A percentile compares a stretch with the other conserved stretches of the same genome.
Evolutionary conservation across 2,113 vertebrate genomes (phyloP).

Genomic region (Paramisgurnus dabryanus): DNA sequence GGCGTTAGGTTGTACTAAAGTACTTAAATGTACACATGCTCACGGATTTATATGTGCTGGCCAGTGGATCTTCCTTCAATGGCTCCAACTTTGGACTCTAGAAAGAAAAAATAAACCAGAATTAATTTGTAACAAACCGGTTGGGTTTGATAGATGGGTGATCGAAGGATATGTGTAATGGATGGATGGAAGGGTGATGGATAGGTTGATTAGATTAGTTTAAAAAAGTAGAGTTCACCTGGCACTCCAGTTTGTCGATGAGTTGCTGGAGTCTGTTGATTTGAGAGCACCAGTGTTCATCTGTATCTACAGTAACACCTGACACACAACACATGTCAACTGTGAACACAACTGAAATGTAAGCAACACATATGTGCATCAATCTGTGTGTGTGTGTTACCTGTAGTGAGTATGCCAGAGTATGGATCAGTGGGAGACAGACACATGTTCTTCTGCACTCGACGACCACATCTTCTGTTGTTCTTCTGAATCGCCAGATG

Average conservation of each 20-base stretch:
- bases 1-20: background rate
- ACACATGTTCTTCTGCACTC: slow-evolving; percentile 77
- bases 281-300: slow-evolving; percentile 87
- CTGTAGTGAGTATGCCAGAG: slow-evolving; percentile 78
- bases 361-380: background rate
- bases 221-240: slow-evolving; percentile 72
- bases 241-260: slow-evolving; percentile 90
- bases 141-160: background rate
- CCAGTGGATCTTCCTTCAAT: slow-evolving; percentile 77
- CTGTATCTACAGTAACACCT: slow-evolving; percentile 80
- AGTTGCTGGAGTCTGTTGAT: slow-evolving; percentile 91
- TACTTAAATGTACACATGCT: slow-evolving; percentile 61
- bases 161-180: background rate
- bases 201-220: background rate
- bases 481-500: slow-evolving; percentile 64
- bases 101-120: slow-evolving; percentile 42
- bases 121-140: background rate
- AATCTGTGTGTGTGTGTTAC: slow-evolving; percentile 61
- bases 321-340: slow-evolving; percentile 49
- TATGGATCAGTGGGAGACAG: slow-evolving; percentile 80
- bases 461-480: slow-evolving; percentile 79
- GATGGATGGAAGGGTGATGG: background rate
- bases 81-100: slow-evolving; percentile 89
- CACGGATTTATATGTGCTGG: slow-evolving; percentile 81
- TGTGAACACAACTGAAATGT: slow-evolving; percentile 1